Base-by-base conservation (phyloP, 35 echinoderm and acorn worm genomes). In the Lytechinus pictus region DNA sequence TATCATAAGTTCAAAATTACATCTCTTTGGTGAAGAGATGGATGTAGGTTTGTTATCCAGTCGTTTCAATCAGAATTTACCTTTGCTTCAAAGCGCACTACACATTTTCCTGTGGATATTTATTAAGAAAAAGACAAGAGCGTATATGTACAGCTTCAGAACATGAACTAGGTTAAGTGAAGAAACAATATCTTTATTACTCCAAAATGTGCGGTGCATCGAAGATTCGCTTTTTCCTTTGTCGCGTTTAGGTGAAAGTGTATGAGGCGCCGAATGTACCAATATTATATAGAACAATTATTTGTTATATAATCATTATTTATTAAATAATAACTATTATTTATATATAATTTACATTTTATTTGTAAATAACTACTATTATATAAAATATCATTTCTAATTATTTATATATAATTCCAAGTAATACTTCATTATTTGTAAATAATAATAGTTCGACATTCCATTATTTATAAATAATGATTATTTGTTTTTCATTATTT, bases 201-300 rank as follows among this genome's bases (percentile, higher is more conserved):
- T 79, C 66, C 66, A 79, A 79, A 79, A 79, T 79, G 66, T 16
- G 66, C 66, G 14, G 21, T 79, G 66, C 66, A 79, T 79, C 66
- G 66, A 79, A 79, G 66, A 79, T 79, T 79, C 14, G 19, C 66
- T 19, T 14, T 79, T 79, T 79, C 66, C 66, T 79, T 79, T 79
- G 66, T 79, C 66, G 66, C 66, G 66, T 79, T 79, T 79, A 79
- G 66, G 66, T 79, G 66, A 79, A 79, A 79, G n/a, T n/a, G n/a
- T n/a, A n/a, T n/a, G n/a, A n/a, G n/a, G n/a, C n/a, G n/a, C n/a
- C n/a, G n/a, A n/a, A n/a, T n/a, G n/a, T n/a, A n/a, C n/a, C n/a
- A n/a, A n/a, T n/a, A n/a, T n/a, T n/a, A n/a, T n/a, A n/a, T n/a
- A n/a, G n/a, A n/a, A n/a, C n/a, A n/a, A n/a, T n/a, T n/a, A n/a